A percentile compares a stretch with the other conserved stretches of the same genome.
Evolutionary conservation across 2,888 invertebrate genomes (phyloP).

Genomic region (Cremastobaeus sp.): DNA sequence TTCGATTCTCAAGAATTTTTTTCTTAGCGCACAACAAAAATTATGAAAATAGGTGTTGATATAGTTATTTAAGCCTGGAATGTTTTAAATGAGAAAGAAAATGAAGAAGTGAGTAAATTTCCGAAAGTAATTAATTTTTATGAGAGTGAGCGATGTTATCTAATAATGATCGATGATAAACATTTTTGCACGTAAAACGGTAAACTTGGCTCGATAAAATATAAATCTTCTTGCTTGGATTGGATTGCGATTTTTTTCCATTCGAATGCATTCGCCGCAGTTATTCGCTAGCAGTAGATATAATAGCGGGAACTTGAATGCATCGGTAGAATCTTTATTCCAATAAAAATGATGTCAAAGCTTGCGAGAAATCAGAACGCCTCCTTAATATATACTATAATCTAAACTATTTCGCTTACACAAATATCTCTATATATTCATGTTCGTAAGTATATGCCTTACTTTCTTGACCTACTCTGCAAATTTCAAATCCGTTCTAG

Average conservation of each 20-base stretch:
- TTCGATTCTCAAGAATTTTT: too few relatives aligned
- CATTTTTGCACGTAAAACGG: too few relatives aligned
- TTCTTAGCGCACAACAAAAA: too few relatives aligned
- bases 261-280: conserved; percentile 8
- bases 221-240: conserved; percentile 9
- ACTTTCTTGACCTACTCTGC: conserved; percentile 15
- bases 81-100: too few relatives aligned
- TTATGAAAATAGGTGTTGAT: too few relatives aligned
- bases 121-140: too few relatives aligned
- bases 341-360: conserved; percentile 30
- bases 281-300: conserved; percentile 26
- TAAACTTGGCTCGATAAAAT: conserved; percentile 27
- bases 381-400: conserved; percentile 18
- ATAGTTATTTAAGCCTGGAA: too few relatives aligned
- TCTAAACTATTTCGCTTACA: conserved; percentile 8
- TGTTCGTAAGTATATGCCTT: not conserved
- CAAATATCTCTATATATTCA: conserved; percentile 6
- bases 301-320: conserved; percentile 14
- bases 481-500: conserved; percentile 21
- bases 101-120: too few relatives aligned
- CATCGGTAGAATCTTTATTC: conserved; percentile 31
- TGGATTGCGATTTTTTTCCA: conserved; percentile 22
- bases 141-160: too few relatives aligned
- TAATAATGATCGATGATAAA: too few relatives aligned
- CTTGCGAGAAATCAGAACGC: conserved; percentile 20